Base-by-base conservation (phyloP, 2,888 invertebrate genomes). In the Nephrotoma appendiculata region DNA sequence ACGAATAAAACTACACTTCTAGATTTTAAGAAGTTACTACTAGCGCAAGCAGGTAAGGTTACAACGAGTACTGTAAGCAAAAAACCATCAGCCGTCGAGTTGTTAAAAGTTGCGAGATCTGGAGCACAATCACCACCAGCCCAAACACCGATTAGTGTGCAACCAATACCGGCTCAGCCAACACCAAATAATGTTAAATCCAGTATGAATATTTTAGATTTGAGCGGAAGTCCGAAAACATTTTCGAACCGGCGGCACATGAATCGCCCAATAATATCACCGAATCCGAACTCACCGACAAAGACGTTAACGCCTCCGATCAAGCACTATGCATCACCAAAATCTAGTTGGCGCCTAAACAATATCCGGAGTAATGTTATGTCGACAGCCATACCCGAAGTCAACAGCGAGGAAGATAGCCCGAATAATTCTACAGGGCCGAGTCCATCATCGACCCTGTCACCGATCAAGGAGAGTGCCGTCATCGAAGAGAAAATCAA, bases 351-450 rank as follows among this genome's bases (percentile, higher is more conserved):
- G 95, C 92, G 95, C 88, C 95, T 95, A 89, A 93, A 95, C 52
- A 95, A 94, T 88, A 95, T 95, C 1, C 93, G 96, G 89, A 96
- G 96, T 41, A 96, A 97, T 89, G 96, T 97, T 86, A 94, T 97
- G 89, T 96, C 97, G 83, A 95, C 96, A 85, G 96, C 97, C 87
- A 97, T 97, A 90, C 95, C 95, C 71, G 97, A 97, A 92, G 97
- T 95, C 88, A 93, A 94, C 89, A 95, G 95, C 89, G 96, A 96
- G 89, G 95, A 95, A 89, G 96, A 96, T 89, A 96, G 96, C 88
- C 93, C 94, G 1, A 94, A 93, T 88, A 94, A 93, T 89, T 94
- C 94, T 19, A 92, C 93, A 44, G 93, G 93, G 89, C 92, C 92
- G 87, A 93, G 92, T 84, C 86, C 87, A 44, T 31, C 52, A 7